These are phyloP conservation scores for Hymenopus coronatus DNA, from an alignment of 2,888 invertebrate genomes.

Conservation along the genomic window DNA sequence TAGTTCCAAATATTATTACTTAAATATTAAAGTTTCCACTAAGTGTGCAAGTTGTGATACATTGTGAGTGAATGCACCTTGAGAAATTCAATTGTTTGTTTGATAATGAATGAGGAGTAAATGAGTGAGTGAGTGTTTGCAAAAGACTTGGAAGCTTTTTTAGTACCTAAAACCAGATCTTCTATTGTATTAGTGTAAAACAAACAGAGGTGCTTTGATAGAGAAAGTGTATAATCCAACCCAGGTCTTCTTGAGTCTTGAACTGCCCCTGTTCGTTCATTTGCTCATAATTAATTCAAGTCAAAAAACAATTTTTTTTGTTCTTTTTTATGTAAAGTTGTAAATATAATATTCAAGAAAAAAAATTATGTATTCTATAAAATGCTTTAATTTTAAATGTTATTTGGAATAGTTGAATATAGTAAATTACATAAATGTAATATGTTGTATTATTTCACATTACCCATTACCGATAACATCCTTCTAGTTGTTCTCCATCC, in stretches of 20 bases:
- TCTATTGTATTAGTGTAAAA: neutral
- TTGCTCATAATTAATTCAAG: slow-evolving; percentile 25
- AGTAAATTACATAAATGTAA: slow-evolving; percentile 9
- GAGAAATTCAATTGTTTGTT: neutral
- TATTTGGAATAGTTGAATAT: slow-evolving; percentile 5
- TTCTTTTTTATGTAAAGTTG: slow-evolving; percentile 31
- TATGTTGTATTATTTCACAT: neutral
- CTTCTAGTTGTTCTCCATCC: too few relatives aligned
- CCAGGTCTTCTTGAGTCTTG: slow-evolving; percentile 17
- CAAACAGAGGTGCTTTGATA: slow-evolving; percentile 22
- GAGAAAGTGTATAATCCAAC: neutral
- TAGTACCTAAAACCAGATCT: neutral
- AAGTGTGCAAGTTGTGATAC: neutral
- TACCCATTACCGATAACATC: too few relatives aligned
- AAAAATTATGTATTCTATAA: neutral
- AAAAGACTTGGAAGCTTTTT: neutral
- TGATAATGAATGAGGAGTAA: neutral
- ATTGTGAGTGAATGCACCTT: neutral
- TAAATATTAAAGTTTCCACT: neutral
- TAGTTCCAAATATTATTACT: neutral
- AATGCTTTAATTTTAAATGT: slow-evolving; percentile 5
- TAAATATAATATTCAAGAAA: slow-evolving; percentile 24
- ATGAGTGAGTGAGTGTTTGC: neutral
- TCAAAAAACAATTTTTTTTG: slow-evolving; percentile 19
- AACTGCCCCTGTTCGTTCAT: slow-evolving; percentile 2